Evolutionary conservation across 2,797 vertebrate genomes (phyloP).

Genomic region (Trichosurus vulpecula): DNA sequence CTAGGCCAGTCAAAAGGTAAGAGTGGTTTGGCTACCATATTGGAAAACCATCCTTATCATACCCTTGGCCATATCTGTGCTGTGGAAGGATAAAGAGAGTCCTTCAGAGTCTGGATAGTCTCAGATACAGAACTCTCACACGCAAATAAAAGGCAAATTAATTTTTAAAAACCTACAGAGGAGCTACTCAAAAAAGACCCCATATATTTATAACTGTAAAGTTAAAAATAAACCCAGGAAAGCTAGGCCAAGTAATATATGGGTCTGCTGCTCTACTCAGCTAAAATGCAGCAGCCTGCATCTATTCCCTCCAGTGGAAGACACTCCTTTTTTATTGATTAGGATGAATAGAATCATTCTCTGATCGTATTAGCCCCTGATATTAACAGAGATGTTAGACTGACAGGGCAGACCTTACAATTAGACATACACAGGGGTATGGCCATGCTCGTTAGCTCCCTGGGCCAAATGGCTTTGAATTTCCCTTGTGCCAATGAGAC

Average conservation of each 20-base stretch:
- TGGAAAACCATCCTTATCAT: slow-evolving; percentile 3
- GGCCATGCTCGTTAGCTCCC: slow-evolving; percentile 53
- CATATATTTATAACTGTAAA: slow-evolving; percentile 62
- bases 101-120: slow-evolving; percentile 38
- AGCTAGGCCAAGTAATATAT: slow-evolving; percentile 67
- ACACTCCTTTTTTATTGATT: slow-evolving; percentile 82
- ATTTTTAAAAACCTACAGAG: slow-evolving; percentile 48
- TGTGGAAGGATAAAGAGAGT: slow-evolving; percentile 44
- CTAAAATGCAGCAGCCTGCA: slow-evolving; percentile 48
- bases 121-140: not conserved
- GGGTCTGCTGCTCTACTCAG: slow-evolving; percentile 72
- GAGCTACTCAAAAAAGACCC: slow-evolving; percentile 49
- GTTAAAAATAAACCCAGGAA: slow-evolving; percentile 72
- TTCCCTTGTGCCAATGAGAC: slow-evolving; percentile 63
- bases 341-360: slow-evolving; percentile 79
- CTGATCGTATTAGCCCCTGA: slow-evolving; percentile 77
- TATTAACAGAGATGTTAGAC: slow-evolving; percentile 73
- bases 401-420: slow-evolving; percentile 64
- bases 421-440: slow-evolving; percentile 49
- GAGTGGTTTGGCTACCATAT: not conserved
- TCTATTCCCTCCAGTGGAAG: slow-evolving; percentile 33
- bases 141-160: slow-evolving; percentile 56
- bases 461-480: slow-evolving; percentile 63
- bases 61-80: slow-evolving; percentile 19
- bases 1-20: slow-evolving; percentile 27